Base-by-base conservation (phyloP, 2,113 vertebrate species). In the Axis porcinus region DNA sequence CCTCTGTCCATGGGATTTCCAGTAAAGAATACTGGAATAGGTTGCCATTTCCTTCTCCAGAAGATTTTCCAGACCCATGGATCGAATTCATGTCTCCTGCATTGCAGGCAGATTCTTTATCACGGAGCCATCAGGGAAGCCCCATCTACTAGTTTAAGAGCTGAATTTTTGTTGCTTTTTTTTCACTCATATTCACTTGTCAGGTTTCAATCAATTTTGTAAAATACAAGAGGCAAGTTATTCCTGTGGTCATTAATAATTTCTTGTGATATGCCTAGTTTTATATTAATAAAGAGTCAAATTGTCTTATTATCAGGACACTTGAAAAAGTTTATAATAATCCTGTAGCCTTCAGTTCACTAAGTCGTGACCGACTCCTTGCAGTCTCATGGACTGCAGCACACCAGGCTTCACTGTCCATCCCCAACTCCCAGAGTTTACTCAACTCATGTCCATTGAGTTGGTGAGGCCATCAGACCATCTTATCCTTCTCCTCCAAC, bases 181-280 rank as follows among this genome's bases (percentile, higher is more conserved):
- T 45, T 21, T 5, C 28, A 81, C 16, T 36, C 7, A 50, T 28
- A 81, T 76, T 91, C 7, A 21, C 30, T 67, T 0, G 0, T 21
- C 64, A 21, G 33, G n/a, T 67, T 67, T 81, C 30, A n/a, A 11
- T 52, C 25, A 47, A 2, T 76, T 1, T 3, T 78, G 6, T 14
- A n/a, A 81, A 79, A 74, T 25, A 52, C 3, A 4, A 50, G 55
- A 85, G 1, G 30, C 19, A 93, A 64, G 58, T 60, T 83, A 55
- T 58, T 76, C 25, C 40, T 91, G 9, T 16, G 3, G 2, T 89
- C 1, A 55, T 45, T 47, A 78, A 45, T 43, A 92, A 11, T 84
- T 97, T 89, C 30, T 83, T 85, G 2, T 43, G 15, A 25, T 64
- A 27, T 36, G n/a, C 33, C 40, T 36, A 82, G 10, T 33, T 89